These are phyloP conservation scores for Sarcophaga rosellei DNA, from an alignment of 2,888 invertebrate species.

Conservation along the genomic window DNA sequence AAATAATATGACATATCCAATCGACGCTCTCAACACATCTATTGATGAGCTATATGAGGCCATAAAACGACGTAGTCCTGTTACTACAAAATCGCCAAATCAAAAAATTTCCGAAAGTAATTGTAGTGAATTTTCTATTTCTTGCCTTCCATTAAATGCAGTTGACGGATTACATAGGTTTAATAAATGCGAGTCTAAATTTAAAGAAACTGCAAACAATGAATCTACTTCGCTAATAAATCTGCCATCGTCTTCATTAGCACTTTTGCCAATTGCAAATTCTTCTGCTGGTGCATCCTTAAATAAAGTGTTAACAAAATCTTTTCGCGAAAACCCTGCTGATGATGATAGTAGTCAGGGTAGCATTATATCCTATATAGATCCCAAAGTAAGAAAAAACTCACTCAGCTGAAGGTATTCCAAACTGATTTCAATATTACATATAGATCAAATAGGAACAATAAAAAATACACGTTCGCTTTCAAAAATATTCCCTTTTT, in stretches of 20 bases:
- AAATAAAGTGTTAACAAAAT: constrained; percentile 50
- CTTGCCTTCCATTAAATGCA: constrained; percentile 19
- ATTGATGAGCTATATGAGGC: constrained; percentile 88
- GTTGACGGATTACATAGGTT: background rate
- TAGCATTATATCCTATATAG: constrained; percentile 80
- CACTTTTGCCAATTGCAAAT: constrained; percentile 13
- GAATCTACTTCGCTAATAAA: constrained; percentile 22
- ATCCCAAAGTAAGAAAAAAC: constrained; percentile 73
- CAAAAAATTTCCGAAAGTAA: background rate
- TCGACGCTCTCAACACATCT: constrained; percentile 76
- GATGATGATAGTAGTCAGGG: constrained; percentile 81
- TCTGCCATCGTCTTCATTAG: constrained; percentile 24
- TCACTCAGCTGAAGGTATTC: constrained; percentile 54
- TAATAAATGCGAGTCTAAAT: background rate
- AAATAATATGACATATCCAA: constrained; percentile 54
- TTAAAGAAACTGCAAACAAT: constrained; percentile 44
- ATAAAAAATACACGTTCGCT: background rate
- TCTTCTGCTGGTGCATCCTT: constrained; percentile 50
- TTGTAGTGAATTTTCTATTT: background rate
- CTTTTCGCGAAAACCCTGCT: constrained; percentile 72
- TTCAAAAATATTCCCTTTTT: background rate
- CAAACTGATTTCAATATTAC: background rate
- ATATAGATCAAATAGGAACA: background rate
- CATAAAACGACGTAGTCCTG: constrained; percentile 81
- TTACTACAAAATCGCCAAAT: constrained; percentile 42